Conservation (phyloP, 2,113 vertebrate genomes). For the Hemibagrus wyckioides region DNA sequence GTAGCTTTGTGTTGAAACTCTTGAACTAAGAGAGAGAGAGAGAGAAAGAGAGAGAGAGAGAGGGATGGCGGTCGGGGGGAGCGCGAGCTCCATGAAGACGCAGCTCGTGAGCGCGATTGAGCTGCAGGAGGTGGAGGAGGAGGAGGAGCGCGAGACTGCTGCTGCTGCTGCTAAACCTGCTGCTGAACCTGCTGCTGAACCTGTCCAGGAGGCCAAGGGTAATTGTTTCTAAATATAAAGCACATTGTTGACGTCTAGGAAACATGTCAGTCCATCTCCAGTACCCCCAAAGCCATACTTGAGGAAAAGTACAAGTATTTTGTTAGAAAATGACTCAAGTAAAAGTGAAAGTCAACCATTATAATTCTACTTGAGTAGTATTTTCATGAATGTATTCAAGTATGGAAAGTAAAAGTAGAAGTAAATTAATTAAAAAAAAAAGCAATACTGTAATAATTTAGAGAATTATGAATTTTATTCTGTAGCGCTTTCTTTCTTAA, state of each 20-base stretch:
- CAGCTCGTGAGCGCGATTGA: slow-evolving; percentile 74
- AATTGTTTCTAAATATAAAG: background rate
- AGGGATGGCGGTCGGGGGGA: slow-evolving; percentile 10
- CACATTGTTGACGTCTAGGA: background rate
- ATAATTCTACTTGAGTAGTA: too few relatives aligned
- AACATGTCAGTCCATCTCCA: background rate
- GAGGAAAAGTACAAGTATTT: too few relatives aligned
- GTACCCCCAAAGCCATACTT: too few relatives aligned
- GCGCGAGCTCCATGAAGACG: slow-evolving; percentile 58
- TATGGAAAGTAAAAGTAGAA: too few relatives aligned
- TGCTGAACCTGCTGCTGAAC: background rate
- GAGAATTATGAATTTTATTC: too few relatives aligned
- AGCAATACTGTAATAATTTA: too few relatives aligned
- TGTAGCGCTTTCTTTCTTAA: too few relatives aligned
- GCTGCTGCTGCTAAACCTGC: background rate
- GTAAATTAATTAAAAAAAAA: too few relatives aligned
- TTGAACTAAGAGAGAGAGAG: background rate
- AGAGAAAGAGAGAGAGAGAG: too few relatives aligned
- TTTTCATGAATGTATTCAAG: too few relatives aligned
- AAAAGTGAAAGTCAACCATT: too few relatives aligned
- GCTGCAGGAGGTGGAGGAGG: slow-evolving; percentile 66
- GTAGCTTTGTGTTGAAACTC: background rate
- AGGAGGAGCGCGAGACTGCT: background rate
- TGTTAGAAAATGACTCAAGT: too few relatives aligned
- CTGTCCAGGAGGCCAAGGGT: slow-evolving; percentile 31